Evolutionary conservation across 2,888 invertebrate genomes (phyloP).

Genomic region (Chaitophorus viminalis): DNA sequence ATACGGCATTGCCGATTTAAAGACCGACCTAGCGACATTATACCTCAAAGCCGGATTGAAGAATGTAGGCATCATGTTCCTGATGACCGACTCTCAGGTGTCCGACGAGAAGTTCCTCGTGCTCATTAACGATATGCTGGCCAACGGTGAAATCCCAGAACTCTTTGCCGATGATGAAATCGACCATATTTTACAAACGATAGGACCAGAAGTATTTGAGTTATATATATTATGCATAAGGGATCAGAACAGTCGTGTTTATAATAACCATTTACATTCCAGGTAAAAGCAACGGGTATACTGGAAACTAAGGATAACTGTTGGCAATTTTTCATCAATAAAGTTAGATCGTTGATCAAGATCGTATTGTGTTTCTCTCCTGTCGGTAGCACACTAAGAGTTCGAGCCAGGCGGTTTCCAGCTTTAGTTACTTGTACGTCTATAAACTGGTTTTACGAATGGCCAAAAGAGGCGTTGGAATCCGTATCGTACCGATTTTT

Average conservation of each 20-base stretch:
- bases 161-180: conserved; percentile 89
- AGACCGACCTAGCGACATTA: conserved; percentile 75
- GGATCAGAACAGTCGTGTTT: neutral
- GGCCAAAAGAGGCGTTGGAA: conserved; percentile 90
- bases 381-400: conserved; percentile 86
- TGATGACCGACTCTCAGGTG: conserved; percentile 95
- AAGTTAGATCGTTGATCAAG: conserved; percentile 81
- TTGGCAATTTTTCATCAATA: conserved; percentile 94
- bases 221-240: neutral
- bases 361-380: conserved; percentile 94
- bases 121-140: conserved; percentile 90
- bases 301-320: conserved; percentile 91
- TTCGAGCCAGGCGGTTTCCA: conserved; percentile 91
- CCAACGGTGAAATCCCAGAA: conserved; percentile 93
- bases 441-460: conserved; percentile 97
- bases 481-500: conserved; percentile 89
- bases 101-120: conserved; percentile 91
- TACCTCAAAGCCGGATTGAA: conserved; percentile 90
- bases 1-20: conserved; percentile 84
- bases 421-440: conserved; percentile 92
- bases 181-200: conserved; percentile 83
- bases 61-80: conserved; percentile 83
- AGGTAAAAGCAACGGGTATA: conserved; percentile 83
- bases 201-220: conserved; percentile 81
- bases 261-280: conserved; percentile 38